Evolutionary conservation across 1,140 invertebrate species (phyloP).

Genomic region (Camponotus pennsylvanicus): DNA sequence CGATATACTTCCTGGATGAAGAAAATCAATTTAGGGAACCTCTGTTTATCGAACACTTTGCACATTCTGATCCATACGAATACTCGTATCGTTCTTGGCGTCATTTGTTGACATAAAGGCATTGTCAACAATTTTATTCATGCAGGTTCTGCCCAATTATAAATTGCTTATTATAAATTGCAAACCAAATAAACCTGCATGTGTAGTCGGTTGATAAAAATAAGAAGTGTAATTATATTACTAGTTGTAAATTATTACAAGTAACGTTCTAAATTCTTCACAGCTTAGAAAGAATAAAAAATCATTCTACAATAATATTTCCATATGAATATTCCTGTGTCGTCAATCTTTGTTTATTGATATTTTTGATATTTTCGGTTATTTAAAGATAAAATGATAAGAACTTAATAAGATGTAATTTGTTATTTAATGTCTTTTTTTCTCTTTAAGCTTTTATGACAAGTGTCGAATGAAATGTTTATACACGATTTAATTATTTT

Average conservation of each 20-base stretch:
- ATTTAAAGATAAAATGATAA: not conserved
- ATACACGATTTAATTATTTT: not conserved
- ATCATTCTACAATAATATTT: not conserved
- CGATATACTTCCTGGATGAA: not conserved
- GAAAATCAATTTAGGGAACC: conserved; percentile 44
- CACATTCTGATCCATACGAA: not conserved
- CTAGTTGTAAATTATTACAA: not conserved
- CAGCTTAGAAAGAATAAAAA: not conserved
- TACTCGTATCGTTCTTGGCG: not conserved
- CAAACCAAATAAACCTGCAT: not conserved
- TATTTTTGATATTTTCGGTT: too few relatives aligned
- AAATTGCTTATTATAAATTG: not conserved
- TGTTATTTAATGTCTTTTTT: not conserved
- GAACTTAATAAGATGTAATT: not conserved
- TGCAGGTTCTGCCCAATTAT: not conserved
- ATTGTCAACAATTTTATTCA: not conserved
- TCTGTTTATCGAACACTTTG: not conserved
- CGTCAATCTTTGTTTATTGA: not conserved
- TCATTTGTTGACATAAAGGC: not conserved
- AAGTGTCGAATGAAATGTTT: not conserved
- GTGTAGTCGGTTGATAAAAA: conserved; percentile 28
- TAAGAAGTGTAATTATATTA: conserved; percentile 17
- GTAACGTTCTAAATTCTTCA: not conserved
- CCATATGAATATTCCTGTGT: not conserved
- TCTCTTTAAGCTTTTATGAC: not conserved